phyloP scores from a whole-genome alignment of 2,888 invertebrate genomes.

The Perizoma flavofasciatum region DNA sequence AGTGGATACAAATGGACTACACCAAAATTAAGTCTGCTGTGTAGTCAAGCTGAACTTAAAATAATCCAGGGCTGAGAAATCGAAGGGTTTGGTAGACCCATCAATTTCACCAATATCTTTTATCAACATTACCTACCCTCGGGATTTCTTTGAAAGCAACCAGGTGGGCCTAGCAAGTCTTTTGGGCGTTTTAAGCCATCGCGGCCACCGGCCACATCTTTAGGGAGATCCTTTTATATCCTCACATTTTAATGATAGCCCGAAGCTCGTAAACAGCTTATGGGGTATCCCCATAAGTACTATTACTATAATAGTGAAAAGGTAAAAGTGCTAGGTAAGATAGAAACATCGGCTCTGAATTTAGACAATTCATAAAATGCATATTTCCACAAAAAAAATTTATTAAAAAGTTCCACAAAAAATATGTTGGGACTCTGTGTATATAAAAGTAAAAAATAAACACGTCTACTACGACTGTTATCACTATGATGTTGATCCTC shows the following conservation, averaged over 20 bases:
- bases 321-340: constrained; percentile 3
- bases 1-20: too few relatives aligned
- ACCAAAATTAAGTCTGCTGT: too few relatives aligned
- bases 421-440: too few relatives aligned
- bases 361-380: neutral
- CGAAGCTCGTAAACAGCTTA: constrained; percentile 24
- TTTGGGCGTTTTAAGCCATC: constrained; percentile 11
- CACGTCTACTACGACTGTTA: too few relatives aligned
- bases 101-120: constrained; percentile 5
- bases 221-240: constrained; percentile 24
- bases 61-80: too few relatives aligned
- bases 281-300: constrained; percentile 6
- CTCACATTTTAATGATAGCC: constrained; percentile 24
- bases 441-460: too few relatives aligned
- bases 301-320: neutral
- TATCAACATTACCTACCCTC: constrained; percentile 14
- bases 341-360: too few relatives aligned
- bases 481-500: too few relatives aligned
- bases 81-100: neutral
- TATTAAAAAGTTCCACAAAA: too few relatives aligned
- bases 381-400: too few relatives aligned
- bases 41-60: too few relatives aligned
- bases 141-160: constrained; percentile 28
- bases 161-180: constrained; percentile 30
- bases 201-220: neutral